phyloP scores from a whole-genome alignment of 2,113 vertebrate species.

The Poeciliopsis turrubarensis region DNA sequence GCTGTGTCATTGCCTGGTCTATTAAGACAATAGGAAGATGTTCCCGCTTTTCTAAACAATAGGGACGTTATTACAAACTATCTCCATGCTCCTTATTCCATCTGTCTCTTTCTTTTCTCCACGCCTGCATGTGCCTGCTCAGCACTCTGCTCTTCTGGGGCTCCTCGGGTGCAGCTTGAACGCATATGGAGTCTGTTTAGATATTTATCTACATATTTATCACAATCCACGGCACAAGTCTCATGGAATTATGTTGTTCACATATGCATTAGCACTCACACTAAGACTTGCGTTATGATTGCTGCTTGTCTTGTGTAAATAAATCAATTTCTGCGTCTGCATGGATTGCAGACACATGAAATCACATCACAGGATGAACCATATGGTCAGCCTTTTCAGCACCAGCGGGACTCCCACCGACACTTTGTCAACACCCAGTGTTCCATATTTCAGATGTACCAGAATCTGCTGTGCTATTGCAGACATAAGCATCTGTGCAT shows the following conservation, averaged over 20 bases:
- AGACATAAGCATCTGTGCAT: conserved; percentile 21
- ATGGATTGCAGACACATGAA: conserved; percentile 43
- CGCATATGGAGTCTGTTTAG: conserved; percentile 50
- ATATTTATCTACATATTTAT: conserved; percentile 49
- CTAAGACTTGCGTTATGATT: background rate
- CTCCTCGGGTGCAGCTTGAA: conserved; percentile 39
- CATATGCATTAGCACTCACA: conserved; percentile 19
- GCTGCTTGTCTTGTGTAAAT: conserved; percentile 23
- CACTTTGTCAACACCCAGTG: conserved; percentile 54
- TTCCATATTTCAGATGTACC: conserved; percentile 52
- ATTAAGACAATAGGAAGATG: conserved; percentile 51
- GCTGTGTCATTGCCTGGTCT: conserved; percentile 22
- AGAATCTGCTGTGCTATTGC: conserved; percentile 14
- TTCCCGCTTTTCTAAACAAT: conserved; percentile 45
- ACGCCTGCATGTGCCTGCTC: conserved; percentile 48
- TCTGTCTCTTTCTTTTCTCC: conserved; percentile 30
- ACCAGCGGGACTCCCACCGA: conserved; percentile 46
- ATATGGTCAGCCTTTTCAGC: conserved; percentile 61
- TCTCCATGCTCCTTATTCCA: conserved; percentile 40
- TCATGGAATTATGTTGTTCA: conserved; percentile 2
- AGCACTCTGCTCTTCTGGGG: conserved; percentile 49
- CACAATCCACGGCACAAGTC: conserved; percentile 13
- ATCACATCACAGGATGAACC: conserved; percentile 51
- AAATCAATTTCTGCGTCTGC: conserved; percentile 32
- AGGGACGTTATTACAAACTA: conserved; percentile 60